phyloP scores from a whole-genome alignment of 2,888 invertebrate species.

The Dinocampus coccinellae region DNA sequence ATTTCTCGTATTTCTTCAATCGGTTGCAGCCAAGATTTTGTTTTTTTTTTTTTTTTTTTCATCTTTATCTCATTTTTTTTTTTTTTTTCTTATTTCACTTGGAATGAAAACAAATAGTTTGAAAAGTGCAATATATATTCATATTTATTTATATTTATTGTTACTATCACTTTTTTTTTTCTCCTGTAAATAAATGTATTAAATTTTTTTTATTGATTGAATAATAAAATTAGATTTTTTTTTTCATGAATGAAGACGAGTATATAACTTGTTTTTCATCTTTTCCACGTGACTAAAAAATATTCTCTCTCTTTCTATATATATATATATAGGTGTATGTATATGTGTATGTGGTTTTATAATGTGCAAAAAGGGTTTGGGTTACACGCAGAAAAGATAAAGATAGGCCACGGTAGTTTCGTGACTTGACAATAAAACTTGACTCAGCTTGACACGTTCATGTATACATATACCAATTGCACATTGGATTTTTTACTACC shows the following conservation, averaged over 20 bases:
- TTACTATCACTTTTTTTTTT: no score
- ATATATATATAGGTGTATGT: no score
- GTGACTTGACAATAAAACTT: constrained; percentile 68
- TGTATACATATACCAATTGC: constrained; percentile 10
- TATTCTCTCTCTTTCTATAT: constrained; percentile 13
- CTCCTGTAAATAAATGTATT: no score
- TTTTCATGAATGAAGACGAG: neutral
- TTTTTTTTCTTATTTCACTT: neutral
- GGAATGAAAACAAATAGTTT: constrained; percentile 5
- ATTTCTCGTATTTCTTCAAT: constrained; percentile 25
- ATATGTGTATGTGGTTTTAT: constrained; percentile 12
- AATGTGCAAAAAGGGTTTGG: constrained; percentile 54
- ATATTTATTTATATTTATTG: no score
- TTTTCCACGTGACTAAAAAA: no score
- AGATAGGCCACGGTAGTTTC: constrained; percentile 67
- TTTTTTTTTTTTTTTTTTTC: neutral
- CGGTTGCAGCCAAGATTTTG: constrained; percentile 8
- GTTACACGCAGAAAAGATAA: constrained; percentile 52
- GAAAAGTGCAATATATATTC: neutral
- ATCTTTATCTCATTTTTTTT: neutral
- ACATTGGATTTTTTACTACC: constrained; percentile 41
- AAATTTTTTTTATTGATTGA: no score
- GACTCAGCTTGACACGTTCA: constrained; percentile 53
- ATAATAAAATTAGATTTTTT: no score
- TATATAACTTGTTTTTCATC: constrained; percentile 12